Percentiles rank a stretch among this genome's conserved stretches.
phyloP scores from a whole-genome alignment of 2,888 invertebrate genomes.

The Nephrotoma flavescens region DNA sequence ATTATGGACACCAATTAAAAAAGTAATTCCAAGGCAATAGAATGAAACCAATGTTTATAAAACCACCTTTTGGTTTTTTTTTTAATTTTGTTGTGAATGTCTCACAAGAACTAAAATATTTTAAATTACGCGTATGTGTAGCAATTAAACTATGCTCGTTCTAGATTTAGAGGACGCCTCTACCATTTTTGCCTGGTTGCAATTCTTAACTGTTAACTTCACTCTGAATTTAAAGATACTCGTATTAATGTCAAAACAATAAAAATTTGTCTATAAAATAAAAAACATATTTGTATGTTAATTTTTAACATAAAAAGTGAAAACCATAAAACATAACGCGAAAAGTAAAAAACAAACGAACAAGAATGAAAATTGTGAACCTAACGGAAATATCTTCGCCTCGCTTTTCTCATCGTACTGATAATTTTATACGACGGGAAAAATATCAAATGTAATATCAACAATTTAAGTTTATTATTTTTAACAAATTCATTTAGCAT shows the following conservation, averaged over 20 bases:
- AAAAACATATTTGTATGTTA: background rate
- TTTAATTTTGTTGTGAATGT: too few relatives aligned
- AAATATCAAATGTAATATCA: background rate
- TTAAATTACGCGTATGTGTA: too few relatives aligned
- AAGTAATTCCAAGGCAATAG: too few relatives aligned
- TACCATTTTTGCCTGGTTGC: too few relatives aligned
- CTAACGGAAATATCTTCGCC: background rate
- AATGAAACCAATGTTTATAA: too few relatives aligned
- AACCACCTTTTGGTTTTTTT: too few relatives aligned
- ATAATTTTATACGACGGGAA: background rate
- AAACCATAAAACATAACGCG: background rate
- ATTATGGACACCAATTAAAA: too few relatives aligned
- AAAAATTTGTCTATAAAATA: background rate
- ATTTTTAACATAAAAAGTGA: background rate
- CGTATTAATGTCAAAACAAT: background rate
- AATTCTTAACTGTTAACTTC: too few relatives aligned
- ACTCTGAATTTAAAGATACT: too few relatives aligned
- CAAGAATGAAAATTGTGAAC: background rate
- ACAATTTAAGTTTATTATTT: background rate
- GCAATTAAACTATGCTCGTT: too few relatives aligned
- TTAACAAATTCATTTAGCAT: background rate
- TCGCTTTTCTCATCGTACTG: background rate
- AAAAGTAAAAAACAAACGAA: background rate
- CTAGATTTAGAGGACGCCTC: too few relatives aligned
- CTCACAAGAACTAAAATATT: too few relatives aligned